phyloP scores from a whole-genome alignment of 2,888 invertebrate genomes.

The Stenolophus ochropezus region DNA sequence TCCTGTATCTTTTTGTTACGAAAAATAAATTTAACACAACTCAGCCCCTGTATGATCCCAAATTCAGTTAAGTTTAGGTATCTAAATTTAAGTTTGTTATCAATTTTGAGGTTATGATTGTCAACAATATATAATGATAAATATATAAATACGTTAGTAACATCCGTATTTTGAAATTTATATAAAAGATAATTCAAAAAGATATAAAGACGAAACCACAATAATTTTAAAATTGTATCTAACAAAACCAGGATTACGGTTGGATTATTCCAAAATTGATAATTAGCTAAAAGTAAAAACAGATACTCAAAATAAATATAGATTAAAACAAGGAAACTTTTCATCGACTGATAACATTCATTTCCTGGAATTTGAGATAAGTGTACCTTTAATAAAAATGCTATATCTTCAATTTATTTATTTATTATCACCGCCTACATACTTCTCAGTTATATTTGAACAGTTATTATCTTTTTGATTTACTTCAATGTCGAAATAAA shows the following conservation, averaged over 20 bases:
- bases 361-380: conserved; percentile 27
- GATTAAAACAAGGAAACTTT: not conserved
- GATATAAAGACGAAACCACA: too few relatives aligned
- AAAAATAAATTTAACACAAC: too few relatives aligned
- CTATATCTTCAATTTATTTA: conserved; percentile 3
- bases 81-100: too few relatives aligned
- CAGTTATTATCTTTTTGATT: not conserved
- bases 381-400: not conserved
- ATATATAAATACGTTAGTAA: too few relatives aligned
- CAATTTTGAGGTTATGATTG: too few relatives aligned
- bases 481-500: conserved; percentile 20
- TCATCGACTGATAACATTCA: not conserved
- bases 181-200: too few relatives aligned
- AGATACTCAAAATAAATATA: not conserved
- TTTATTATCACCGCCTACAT: conserved; percentile 18
- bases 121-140: too few relatives aligned
- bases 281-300: not conserved
- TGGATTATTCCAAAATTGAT: not conserved
- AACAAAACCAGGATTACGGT: not conserved
- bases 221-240: too few relatives aligned
- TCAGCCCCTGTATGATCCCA: too few relatives aligned
- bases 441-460: conserved; percentile 11
- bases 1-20: too few relatives aligned
- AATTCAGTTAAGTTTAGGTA: too few relatives aligned
- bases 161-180: too few relatives aligned